Base-by-base conservation (phyloP, 2,113 vertebrate species). In the Campylomormyrus tamandua region DNA sequence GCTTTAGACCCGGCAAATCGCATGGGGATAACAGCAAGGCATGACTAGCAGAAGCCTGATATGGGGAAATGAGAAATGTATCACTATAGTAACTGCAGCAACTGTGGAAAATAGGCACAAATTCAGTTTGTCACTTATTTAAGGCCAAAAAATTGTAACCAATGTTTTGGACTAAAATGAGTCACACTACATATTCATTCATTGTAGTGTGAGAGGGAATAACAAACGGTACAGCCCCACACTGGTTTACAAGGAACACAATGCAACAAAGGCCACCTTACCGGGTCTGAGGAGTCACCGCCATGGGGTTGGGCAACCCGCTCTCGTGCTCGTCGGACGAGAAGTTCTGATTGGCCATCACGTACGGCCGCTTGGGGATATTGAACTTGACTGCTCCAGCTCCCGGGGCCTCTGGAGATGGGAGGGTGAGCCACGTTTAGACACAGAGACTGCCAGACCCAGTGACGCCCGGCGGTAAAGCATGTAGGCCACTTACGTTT, bases 301-400 rank as follows among this genome's bases (percentile, higher is more conserved):
- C 53, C 3, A 83, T 87, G n/a, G 91, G 35, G n/a, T 70, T 90
- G 91, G 91, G 91, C 49, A 94, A 21, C 42, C 92, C 94, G 3
- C 92, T 84, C 1, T 90, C 88, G 90, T 96, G 96, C 10, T 97
- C 96, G 0, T 90, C 92, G n/a, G 92, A 58, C 35, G 92, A 77
- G 77, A 97, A 97, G 89, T 87, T 95, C 91, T 97, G 97, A 92
- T 90, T 97, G 88, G 96, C 92, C 87, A 96, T 92, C 7, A 97
- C 95, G 87, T 97, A 97, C 1, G 96, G 96, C 89, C 97, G 96
- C 89, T 98, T 98, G 80, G 95, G 93, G 92, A 98, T 96, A 92
- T 97, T 98, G 94, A 98, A 98, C 92, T 98, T 98, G 83, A 98
- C 94, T 7, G 95, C 90, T 42, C 96, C 95, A 2, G 96, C 90